Conservation (phyloP, 2,113 vertebrate species). For the Scortum barcoo region DNA sequence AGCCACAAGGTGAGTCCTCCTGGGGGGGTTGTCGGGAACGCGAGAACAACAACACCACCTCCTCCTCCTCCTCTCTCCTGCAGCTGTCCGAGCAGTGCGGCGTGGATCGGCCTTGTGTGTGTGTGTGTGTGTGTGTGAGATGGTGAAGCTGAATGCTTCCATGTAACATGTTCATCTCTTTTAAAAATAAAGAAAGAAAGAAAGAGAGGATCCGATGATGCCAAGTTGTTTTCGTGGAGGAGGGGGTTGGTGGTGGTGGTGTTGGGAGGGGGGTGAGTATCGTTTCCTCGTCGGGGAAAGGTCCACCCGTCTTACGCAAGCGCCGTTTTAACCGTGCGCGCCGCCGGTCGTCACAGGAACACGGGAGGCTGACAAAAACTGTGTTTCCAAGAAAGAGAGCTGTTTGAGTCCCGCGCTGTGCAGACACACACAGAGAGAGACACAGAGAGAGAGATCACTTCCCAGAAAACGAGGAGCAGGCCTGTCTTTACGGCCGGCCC, state of each 20-base stretch:
- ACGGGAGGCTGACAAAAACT: neutral
- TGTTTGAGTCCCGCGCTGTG: neutral
- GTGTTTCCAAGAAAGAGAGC: conserved; percentile 14
- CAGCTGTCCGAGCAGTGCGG: conserved; percentile 56
- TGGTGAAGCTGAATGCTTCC: neutral
- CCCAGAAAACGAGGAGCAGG: neutral
- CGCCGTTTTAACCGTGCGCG: conserved; percentile 21
- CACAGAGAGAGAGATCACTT: neutral
- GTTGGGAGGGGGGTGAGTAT: too few relatives aligned
- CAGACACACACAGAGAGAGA: too few relatives aligned
- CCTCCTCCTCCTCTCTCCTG: too few relatives aligned
- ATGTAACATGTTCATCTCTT: neutral
- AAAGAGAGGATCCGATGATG: neutral
- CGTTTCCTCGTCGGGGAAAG: conserved; percentile 2
- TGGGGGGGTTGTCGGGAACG: too few relatives aligned
- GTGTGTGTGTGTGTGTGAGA: too few relatives aligned
- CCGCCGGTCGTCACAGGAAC: conserved; percentile 4
- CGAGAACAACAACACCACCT: too few relatives aligned
- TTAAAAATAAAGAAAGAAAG: too few relatives aligned
- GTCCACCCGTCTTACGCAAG: conserved; percentile 59
- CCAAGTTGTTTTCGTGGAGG: conserved; percentile 29
- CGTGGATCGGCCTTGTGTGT: conserved; percentile 43
- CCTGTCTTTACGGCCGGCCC: neutral
- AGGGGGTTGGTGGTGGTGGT: too few relatives aligned
- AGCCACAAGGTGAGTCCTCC: conserved; percentile 73